phyloP scores from a whole-genome alignment of 2,113 vertebrate species.

The Acanthochromis polyacanthus region DNA sequence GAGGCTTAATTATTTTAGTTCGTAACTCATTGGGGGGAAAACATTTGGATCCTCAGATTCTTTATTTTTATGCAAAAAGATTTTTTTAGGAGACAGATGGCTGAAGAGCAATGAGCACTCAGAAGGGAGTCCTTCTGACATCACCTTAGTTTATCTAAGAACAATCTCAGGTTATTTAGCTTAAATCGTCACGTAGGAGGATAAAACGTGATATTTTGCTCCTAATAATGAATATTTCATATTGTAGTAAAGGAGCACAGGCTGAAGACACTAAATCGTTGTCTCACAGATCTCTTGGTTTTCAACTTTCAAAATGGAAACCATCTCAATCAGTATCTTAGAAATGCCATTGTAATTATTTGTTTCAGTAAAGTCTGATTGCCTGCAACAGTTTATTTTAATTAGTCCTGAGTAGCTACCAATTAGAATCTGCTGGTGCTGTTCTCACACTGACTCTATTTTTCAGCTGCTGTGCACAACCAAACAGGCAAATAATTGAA shows the following conservation, averaged over 20 bases:
- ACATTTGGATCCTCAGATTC: neutral
- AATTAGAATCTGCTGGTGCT: neutral
- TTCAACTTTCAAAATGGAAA: neutral
- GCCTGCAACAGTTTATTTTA: neutral
- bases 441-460: constrained; percentile 11
- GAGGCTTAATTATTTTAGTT: neutral
- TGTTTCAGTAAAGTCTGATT: neutral
- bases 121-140: constrained; percentile 39
- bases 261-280: neutral
- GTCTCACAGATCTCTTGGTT: neutral
- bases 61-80: constrained; percentile 9
- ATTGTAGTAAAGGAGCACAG: too few species aligned
- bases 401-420: constrained; percentile 6
- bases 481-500: constrained; percentile 55
- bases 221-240: neutral
- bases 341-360: neutral
- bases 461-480: constrained; percentile 6
- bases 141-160: constrained; percentile 66
- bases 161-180: neutral
- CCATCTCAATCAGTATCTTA: neutral
- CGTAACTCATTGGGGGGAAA: neutral
- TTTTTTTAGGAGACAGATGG: constrained; percentile 62
- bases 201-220: neutral
- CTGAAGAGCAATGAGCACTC: constrained; percentile 52
- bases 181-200: constrained; percentile 4